Base-by-base conservation (phyloP, 1,140 invertebrate genomes). In the Zaprionus capensis region DNA sequence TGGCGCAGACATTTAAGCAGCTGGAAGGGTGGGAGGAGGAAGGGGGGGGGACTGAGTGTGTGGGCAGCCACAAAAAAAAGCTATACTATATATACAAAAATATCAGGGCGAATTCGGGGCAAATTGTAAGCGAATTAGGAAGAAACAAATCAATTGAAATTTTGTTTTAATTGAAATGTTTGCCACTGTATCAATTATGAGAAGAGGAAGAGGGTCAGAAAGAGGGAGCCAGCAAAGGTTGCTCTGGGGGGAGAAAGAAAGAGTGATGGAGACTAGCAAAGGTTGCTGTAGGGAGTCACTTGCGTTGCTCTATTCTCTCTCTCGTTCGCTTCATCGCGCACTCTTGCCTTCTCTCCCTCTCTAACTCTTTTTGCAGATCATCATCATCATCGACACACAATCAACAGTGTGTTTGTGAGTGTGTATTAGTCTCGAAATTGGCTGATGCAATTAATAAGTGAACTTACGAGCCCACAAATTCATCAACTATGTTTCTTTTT, bases 401-500 rank as follows among this genome's bases (percentile, higher is more conserved):
- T 22, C 7, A 51, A 24, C 46, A 34, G 22, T 20, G 7, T 14
- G 34, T 62, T 31, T 46, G 20, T 59, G 31, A 31, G 53, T 26
- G 34, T 41, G 22, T 41, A 3, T 63, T 12, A 56, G 22, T 56
- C 46, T 72, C 36, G n/a, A 11, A 84, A 81, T 69, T 85, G 82
- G 78, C 82, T 84, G 82, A 84, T 81, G 82, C 49, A 84, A 84
- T 84, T 85, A 70, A 78, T 81, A 78, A 77, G 62, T 78, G 55
- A 62, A 31, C 68, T 84, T 84, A 75, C 82, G 62, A 65, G 55
- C 55, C 12, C 61, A 20, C 68, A 61, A 76, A 76, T 72, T 76
- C 63, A 72, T 72, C 62, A 72, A 34, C 53, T 63, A 26, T 75
- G 38, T 28, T 49, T 58, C 15, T 17, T 46, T 46, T 20, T 46